Percentiles rank a stretch among this genome's conserved stretches.
Evolutionary conservation across 2,888 invertebrate species (phyloP).

Genomic region (Drymonia ruficornis): DNA sequence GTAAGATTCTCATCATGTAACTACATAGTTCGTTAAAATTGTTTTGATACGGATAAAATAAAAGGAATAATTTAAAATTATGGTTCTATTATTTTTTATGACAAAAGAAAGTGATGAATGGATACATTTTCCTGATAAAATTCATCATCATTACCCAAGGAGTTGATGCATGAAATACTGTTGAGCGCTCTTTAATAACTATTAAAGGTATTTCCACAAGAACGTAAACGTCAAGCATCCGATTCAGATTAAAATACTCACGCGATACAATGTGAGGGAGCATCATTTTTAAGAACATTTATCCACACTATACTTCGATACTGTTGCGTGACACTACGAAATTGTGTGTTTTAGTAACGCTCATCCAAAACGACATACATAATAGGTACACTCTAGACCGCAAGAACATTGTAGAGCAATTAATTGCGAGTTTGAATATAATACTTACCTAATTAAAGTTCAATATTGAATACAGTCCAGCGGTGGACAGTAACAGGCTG

Average conservation of each 20-base stretch:
- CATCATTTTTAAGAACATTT: not conserved
- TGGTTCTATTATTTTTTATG: slow-evolving; percentile 20
- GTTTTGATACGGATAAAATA: slow-evolving; percentile 53
- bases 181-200: slow-evolving; percentile 47
- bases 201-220: slow-evolving; percentile 33
- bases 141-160: slow-evolving; percentile 59
- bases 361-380: too few relatives aligned
- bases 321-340: too few relatives aligned
- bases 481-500: too few relatives aligned
- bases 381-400: too few relatives aligned
- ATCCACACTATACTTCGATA: too few relatives aligned
- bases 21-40: slow-evolving; percentile 33
- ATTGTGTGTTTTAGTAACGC: too few relatives aligned
- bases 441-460: too few relatives aligned
- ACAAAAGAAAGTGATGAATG: slow-evolving; percentile 41
- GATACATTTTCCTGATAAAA: slow-evolving; percentile 55
- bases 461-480: too few relatives aligned
- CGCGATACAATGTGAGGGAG: not conserved
- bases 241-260: not conserved
- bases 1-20: slow-evolving; percentile 37
- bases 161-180: slow-evolving; percentile 60
- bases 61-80: slow-evolving; percentile 27
- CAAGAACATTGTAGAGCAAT: too few relatives aligned
- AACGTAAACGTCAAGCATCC: slow-evolving; percentile 9
- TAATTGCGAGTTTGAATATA: too few relatives aligned